Conservation (phyloP, 2,113 vertebrate species). For the Seriola quinqueradiata region DNA sequence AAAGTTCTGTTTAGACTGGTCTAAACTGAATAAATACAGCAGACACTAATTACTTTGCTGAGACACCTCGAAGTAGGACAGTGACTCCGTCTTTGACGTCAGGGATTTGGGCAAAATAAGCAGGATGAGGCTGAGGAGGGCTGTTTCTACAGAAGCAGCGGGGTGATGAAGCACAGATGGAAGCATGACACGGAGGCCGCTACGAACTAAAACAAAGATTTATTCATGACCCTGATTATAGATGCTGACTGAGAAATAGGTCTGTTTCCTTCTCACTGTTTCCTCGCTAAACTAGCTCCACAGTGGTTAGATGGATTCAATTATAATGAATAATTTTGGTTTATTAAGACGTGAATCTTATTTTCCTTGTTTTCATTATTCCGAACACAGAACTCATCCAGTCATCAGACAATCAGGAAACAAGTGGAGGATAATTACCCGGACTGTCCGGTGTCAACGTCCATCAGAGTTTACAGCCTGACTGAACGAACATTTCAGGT, state of each 20-base stretch:
- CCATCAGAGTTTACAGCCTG: no score
- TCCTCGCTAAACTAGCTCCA: not conserved
- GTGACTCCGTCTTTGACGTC: not conserved
- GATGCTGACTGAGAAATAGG: slow-evolving; percentile 22
- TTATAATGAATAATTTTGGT: not conserved
- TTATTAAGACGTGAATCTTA: no score
- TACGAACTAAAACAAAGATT: slow-evolving; percentile 41
- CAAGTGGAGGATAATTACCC: no score
- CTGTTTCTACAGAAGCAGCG: slow-evolving; percentile 24
- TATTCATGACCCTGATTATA: slow-evolving; percentile 45
- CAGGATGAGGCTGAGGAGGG: slow-evolving; percentile 6
- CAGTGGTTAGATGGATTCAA: not conserved
- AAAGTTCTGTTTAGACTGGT: not conserved
- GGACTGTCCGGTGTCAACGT: no score
- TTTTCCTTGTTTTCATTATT: not conserved
- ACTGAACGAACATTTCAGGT: no score
- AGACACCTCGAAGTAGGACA: slow-evolving; percentile 36
- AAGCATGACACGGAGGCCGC: slow-evolving; percentile 22
- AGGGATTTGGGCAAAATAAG: not conserved
- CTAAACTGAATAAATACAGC: not conserved
- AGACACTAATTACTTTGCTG: not conserved
- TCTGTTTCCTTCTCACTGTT: not conserved
- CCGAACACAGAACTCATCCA: not conserved
- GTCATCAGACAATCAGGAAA: no score
- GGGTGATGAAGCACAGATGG: slow-evolving; percentile 47